A percentile compares a stretch with the other conserved stretches of the same genome.
Evolutionary conservation across 2,113 vertebrate genomes (phyloP).

Genomic region (Herpailurus yagouaroundi): DNA sequence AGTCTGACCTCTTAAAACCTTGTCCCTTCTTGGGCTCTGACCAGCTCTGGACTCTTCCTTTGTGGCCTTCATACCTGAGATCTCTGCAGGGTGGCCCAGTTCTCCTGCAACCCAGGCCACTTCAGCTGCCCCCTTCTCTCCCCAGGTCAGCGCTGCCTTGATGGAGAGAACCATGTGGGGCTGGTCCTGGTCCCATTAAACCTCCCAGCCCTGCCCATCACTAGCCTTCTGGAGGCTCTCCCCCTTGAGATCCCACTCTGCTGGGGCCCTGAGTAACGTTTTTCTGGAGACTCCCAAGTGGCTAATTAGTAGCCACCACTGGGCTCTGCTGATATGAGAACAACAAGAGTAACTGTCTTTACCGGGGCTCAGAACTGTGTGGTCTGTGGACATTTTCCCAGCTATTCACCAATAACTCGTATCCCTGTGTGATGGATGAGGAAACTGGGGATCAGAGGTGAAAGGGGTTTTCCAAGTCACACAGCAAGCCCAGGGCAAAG

Average conservation of each 20-base stretch:
- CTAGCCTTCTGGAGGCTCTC: background rate
- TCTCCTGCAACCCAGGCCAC: background rate
- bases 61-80: background rate
- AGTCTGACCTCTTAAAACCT: background rate
- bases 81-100: background rate
- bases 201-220: background rate
- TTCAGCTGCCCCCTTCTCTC: background rate
- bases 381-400: background rate
- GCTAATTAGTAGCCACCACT: slow-evolving; percentile 11
- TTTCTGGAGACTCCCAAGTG: slow-evolving; percentile 17
- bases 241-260: background rate
- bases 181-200: background rate
- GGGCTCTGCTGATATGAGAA: slow-evolving; percentile 38
- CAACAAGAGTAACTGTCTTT: background rate
- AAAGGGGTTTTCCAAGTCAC: background rate
- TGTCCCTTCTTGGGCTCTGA: background rate
- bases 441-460: background rate
- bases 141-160: background rate
- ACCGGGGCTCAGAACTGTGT: background rate
- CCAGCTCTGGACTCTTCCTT: background rate
- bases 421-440: background rate
- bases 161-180: background rate
- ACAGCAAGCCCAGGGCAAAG: background rate
- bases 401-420: background rate
- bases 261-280: background rate